A percentile compares a stretch with the other conserved stretches of the same genome.
These are phyloP conservation scores for Uloborus diversus DNA, from an alignment of 1,140 invertebrate genomes.

Conservation along the genomic window DNA sequence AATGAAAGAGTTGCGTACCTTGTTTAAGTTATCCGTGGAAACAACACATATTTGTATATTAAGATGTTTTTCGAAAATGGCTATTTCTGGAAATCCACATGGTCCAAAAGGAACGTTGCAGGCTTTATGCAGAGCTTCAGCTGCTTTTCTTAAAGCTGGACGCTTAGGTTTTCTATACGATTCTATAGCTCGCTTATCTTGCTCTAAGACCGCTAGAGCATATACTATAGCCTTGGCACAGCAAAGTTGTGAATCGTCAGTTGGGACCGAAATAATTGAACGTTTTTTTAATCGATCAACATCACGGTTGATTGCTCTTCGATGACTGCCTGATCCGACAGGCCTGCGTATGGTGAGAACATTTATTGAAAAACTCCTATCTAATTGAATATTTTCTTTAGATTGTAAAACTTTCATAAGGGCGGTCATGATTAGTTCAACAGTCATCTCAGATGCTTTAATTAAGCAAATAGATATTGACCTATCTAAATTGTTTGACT, in stretches of 20 bases:
- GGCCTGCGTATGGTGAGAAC: no score
- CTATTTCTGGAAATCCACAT: neutral
- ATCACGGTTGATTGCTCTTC: neutral
- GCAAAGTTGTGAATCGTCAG: neutral
- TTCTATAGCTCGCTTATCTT: neutral
- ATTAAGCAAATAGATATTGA: no score
- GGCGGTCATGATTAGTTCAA: neutral
- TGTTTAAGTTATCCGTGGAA: neutral
- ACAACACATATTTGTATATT: neutral
- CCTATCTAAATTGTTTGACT: no score
- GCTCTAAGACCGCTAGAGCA: no score
- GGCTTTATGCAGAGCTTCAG: no score
- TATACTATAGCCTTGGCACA: neutral
- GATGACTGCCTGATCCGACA: neutral
- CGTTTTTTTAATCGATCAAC: neutral
- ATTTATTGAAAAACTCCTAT: neutral
- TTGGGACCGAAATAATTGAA: neutral
- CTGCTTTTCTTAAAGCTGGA: no score
- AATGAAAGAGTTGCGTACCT: neutral
- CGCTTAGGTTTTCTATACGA: neutral
- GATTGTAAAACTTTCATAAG: neutral
- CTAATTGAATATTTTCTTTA: neutral
- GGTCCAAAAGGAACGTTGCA: neutral
- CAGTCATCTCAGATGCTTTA: no score
- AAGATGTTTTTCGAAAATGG: neutral